A percentile compares a stretch with the other conserved stretches of the same genome.
Evolutionary conservation across 2,797 vertebrate species (phyloP).

Genomic region (Eulemur mongoz): DNA sequence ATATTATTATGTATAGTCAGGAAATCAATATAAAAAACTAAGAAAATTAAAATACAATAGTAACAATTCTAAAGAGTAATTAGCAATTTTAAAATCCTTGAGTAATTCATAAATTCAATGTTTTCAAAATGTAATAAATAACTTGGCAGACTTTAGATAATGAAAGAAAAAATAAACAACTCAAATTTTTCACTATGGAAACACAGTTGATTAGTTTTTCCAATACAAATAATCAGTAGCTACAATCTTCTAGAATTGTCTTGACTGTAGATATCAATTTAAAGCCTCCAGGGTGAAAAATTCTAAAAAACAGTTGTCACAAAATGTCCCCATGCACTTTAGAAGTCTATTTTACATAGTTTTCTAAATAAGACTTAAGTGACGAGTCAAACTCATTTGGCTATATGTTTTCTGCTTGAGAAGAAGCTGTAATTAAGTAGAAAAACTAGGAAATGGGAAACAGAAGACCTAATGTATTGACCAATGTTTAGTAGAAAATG

Average conservation of each 20-base stretch:
- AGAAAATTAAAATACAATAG: neutral
- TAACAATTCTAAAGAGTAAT: neutral
- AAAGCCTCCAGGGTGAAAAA: slow-evolving; percentile 13
- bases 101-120: neutral
- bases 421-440: neutral
- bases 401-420: neutral
- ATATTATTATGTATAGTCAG: neutral
- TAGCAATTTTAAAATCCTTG: slow-evolving; percentile 1
- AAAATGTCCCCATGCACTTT: neutral
- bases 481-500: neutral
- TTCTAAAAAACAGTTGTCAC: neutral
- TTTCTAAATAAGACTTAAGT: neutral
- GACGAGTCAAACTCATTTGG: neutral
- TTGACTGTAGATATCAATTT: neutral
- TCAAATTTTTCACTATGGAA: neutral
- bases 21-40: neutral
- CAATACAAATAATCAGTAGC: neutral
- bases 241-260: neutral
- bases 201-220: neutral
- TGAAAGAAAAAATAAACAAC: neutral
- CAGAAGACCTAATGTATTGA: neutral
- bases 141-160: neutral
- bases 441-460: neutral
- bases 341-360: slow-evolving; percentile 1
- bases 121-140: slow-evolving; percentile 2